Percentiles rank a stretch among this genome's conserved stretches.
Evolutionary conservation across 2,113 vertebrate genomes (phyloP).

Genomic region (Ranitomeya imitator): DNA sequence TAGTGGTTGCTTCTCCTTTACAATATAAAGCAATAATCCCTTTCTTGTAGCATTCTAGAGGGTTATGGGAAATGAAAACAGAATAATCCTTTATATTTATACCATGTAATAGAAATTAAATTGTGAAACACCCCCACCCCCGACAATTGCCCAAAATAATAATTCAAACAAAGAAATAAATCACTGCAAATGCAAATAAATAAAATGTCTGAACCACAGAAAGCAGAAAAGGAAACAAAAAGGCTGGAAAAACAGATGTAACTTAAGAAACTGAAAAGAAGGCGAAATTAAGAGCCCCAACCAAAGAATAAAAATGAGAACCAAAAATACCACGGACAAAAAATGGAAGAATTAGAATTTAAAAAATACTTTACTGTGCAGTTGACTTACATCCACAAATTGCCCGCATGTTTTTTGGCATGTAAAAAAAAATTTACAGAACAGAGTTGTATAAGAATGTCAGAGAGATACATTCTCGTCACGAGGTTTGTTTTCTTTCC

Average conservation of each 20-base stretch:
- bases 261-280: constrained; percentile 68
- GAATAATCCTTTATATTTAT: neutral
- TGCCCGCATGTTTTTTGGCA: constrained; percentile 99
- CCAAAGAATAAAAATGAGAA: constrained; percentile 64
- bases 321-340: constrained; percentile 74
- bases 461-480: constrained; percentile 89
- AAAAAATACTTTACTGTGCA: constrained; percentile 71
- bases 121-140: neutral
- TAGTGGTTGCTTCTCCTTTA: neutral
- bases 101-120: constrained; percentile 9
- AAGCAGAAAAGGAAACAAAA: constrained; percentile 70
- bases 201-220: constrained; percentile 58
- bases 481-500: constrained; percentile 79
- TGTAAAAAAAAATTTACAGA: constrained; percentile 99
- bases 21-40: neutral
- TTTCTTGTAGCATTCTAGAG: neutral
- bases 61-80: neutral
- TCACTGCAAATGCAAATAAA: constrained; percentile 66
- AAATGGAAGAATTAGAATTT: constrained; percentile 85
- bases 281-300: constrained; percentile 64
- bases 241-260: constrained; percentile 64
- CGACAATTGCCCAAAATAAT: constrained; percentile 58
- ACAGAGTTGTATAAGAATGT: constrained; percentile 99
- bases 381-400: constrained; percentile 99
- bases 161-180: constrained; percentile 64